Percentiles rank a stretch among this genome's conserved stretches.
phyloP scores from a whole-genome alignment of 35 echinoderm and acorn worm genomes.

The Anneissia japonica region DNA sequence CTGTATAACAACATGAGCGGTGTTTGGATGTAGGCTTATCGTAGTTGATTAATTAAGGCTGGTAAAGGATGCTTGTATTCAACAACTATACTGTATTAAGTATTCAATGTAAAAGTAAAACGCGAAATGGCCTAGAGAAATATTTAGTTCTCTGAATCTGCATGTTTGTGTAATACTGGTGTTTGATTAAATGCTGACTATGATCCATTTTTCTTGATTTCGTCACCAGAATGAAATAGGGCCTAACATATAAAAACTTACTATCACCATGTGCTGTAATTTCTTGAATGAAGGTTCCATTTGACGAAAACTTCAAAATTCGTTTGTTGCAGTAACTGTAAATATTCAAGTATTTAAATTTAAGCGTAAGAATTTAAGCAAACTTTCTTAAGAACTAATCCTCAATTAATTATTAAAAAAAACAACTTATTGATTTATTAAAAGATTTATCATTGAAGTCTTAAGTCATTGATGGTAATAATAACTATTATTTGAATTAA shows the following conservation, averaged over 20 bases:
- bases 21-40: no score
- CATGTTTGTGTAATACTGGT: no score
- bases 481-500: background rate
- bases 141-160: no score
- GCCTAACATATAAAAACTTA: background rate
- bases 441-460: background rate
- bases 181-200: constrained; percentile 25
- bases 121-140: no score
- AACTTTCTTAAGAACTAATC: background rate
- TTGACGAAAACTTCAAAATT: constrained; percentile 65
- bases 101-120: no score
- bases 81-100: no score
- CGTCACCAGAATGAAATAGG: background rate
- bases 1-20: background rate
- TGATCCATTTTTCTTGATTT: background rate
- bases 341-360: no score
- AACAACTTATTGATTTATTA: background rate
- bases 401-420: background rate
- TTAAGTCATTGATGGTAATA: background rate
- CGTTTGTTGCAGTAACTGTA: constrained; percentile 96
- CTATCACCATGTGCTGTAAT: constrained; percentile 64
- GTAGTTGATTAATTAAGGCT: no score
- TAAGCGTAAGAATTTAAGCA: no score
- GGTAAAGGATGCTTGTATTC: no score
- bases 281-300: constrained; percentile 75